Percentiles rank a stretch among this genome's conserved stretches.
These are phyloP conservation scores for Zaprionus davidi DNA, from an alignment of 1,140 invertebrate species.

Conservation along the genomic window DNA sequence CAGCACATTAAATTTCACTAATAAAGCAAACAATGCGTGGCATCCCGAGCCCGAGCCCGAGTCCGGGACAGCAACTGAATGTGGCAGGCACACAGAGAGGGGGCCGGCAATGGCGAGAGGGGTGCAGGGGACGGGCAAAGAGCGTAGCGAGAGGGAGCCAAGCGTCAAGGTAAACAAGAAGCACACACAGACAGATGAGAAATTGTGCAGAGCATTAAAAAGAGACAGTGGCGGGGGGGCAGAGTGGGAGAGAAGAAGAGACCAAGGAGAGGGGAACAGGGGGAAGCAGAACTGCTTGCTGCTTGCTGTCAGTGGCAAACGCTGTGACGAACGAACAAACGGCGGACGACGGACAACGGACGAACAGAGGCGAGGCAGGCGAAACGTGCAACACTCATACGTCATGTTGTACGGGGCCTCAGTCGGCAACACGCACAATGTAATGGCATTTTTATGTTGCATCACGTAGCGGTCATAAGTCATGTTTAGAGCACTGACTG, in stretches of 20 bases:
- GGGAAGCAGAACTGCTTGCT: slow-evolving; percentile 12
- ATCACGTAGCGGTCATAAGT: slow-evolving; percentile 84
- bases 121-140: background rate
- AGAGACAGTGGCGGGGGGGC: background rate
- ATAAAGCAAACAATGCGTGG: slow-evolving; percentile 77
- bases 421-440: slow-evolving; percentile 70
- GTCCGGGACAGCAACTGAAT: background rate
- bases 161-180: slow-evolving; percentile 59
- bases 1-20: slow-evolving; percentile 76
- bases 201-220: slow-evolving; percentile 59
- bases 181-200: slow-evolving; percentile 59
- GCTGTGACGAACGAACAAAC: slow-evolving; percentile 45
- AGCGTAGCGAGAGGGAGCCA: background rate
- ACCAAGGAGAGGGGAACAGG: background rate
- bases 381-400: slow-evolving; percentile 80
- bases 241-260: background rate
- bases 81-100: background rate
- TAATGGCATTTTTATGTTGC: slow-evolving; percentile 84
- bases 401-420: slow-evolving; percentile 69
- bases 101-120: background rate
- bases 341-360: slow-evolving; percentile 1
- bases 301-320: slow-evolving; percentile 64
- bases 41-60: slow-evolving; percentile 27
- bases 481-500: slow-evolving; percentile 80
- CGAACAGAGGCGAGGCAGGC: slow-evolving; percentile 41